Evolutionary conservation across 1,140 invertebrate genomes (phyloP).

Genomic region (Orchesella cincta): DNA sequence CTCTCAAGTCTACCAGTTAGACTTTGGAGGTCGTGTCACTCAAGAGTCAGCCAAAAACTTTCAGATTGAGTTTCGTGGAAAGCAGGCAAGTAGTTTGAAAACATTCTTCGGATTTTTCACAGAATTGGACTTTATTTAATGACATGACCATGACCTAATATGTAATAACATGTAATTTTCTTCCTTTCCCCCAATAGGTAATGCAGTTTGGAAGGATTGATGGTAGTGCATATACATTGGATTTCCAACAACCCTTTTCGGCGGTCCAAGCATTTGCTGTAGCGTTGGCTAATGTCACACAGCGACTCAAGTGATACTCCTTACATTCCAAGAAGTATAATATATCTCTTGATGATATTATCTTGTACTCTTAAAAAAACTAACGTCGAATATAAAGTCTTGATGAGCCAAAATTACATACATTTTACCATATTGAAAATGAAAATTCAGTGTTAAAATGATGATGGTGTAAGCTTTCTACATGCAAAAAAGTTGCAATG

Average conservation of each 20-base stretch:
- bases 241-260: slow-evolving; percentile 98
- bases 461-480: too few relatives aligned
- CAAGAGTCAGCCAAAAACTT: slow-evolving; percentile 99
- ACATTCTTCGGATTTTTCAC: too few relatives aligned
- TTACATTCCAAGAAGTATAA: neutral
- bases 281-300: slow-evolving; percentile 96
- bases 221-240: slow-evolving; percentile 96
- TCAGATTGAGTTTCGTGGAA: slow-evolving; percentile 95
- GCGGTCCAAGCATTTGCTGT: slow-evolving; percentile 97
- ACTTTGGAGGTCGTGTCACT: slow-evolving; percentile 98
- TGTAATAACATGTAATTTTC: neutral
- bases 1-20: slow-evolving; percentile 97
- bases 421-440: too few relatives aligned
- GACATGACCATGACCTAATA: too few relatives aligned
- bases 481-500: too few relatives aligned
- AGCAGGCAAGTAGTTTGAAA: slow-evolving; percentile 71
- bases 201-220: slow-evolving; percentile 99
- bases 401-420: too few relatives aligned
- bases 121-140: neutral
- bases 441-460: too few relatives aligned
- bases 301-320: slow-evolving; percentile 84
- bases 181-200: slow-evolving; percentile 66
- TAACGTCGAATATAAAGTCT: too few relatives aligned
- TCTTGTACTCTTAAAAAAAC: too few relatives aligned
- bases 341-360: too few relatives aligned